phyloP scores from a whole-genome alignment of 2,888 invertebrate species.

The Adelognathus sp. region DNA sequence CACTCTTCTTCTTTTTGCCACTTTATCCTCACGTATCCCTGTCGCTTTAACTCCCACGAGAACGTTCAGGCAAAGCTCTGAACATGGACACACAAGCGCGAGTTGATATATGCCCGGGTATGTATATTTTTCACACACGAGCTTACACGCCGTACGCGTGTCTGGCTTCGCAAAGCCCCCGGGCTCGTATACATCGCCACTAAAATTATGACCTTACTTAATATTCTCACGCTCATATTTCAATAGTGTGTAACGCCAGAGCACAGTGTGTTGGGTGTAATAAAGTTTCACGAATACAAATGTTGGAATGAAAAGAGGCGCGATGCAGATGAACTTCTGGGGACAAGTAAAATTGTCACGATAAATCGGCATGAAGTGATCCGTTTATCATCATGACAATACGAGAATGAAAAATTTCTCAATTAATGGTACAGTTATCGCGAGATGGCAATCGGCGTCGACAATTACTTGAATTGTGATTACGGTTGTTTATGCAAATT shows the following conservation, averaged over 20 bases:
- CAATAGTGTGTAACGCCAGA: background rate
- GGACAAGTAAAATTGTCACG: background rate
- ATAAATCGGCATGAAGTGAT: background rate
- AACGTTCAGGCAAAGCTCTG: background rate
- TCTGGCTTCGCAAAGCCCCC: background rate
- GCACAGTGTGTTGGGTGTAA: background rate
- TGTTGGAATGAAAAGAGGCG: background rate
- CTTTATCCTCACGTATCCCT: background rate
- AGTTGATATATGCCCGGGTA: background rate
- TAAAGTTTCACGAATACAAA: background rate
- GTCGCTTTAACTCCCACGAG: background rate
- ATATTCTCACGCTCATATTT: slow-evolving; percentile 16
- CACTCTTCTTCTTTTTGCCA: background rate
- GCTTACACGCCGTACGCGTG: slow-evolving; percentile 6
- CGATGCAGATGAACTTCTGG: background rate
- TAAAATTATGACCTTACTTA: slow-evolving; percentile 12
- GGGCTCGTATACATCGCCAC: background rate
- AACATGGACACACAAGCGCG: background rate
- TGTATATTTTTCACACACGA: slow-evolving; percentile 10
- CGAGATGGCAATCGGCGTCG: too few species aligned
- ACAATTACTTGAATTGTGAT: too few species aligned
- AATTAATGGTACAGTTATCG: too few species aligned
- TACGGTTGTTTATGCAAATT: too few species aligned
- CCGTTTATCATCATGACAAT: too few species aligned
- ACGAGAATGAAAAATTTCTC: too few species aligned